These are phyloP conservation scores for Mustelus asterias DNA, from an alignment of 2,113 vertebrate species.

Conservation along the genomic window DNA sequence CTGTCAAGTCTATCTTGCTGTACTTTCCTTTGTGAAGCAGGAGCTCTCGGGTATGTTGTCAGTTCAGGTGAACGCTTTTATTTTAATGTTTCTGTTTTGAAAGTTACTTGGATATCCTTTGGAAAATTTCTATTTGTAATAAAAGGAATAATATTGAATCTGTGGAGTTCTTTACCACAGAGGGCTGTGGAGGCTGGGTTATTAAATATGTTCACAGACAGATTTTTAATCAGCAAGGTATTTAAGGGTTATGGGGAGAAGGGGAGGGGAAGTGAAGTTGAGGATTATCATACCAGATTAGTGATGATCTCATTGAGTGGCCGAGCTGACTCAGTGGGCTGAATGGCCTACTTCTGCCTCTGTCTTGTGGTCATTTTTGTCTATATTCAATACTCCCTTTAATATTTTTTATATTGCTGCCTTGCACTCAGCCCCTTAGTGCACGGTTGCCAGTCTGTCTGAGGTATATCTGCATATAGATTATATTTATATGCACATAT, in stretches of 20 bases:
- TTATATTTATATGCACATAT: not conserved
- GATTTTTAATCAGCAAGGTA: too few relatives aligned
- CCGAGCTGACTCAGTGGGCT: too few relatives aligned
- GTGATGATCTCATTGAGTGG: too few relatives aligned
- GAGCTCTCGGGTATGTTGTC: constrained; percentile 79
- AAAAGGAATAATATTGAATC: too few relatives aligned
- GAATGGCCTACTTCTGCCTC: too few relatives aligned
- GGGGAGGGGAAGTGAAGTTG: too few relatives aligned
- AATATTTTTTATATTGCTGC: not conserved
- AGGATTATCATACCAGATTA: too few relatives aligned
- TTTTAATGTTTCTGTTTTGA: not conserved
- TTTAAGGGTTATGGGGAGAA: too few relatives aligned
- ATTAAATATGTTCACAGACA: too few relatives aligned
- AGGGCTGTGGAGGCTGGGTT: too few relatives aligned
- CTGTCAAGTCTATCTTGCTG: constrained; percentile 94
- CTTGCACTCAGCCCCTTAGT: not conserved
- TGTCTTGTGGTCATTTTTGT: too few relatives aligned
- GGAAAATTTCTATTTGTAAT: not conserved
- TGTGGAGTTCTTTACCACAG: too few relatives aligned
- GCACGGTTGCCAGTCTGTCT: not conserved
- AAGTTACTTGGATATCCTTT: not conserved
- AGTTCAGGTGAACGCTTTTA: constrained; percentile 27
- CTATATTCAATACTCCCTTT: not conserved
- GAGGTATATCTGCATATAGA: not conserved
- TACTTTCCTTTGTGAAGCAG: constrained; percentile 92